These are phyloP conservation scores for Girardia tigrina DNA, from an alignment of 2,888 invertebrate genomes.

Conservation along the genomic window DNA sequence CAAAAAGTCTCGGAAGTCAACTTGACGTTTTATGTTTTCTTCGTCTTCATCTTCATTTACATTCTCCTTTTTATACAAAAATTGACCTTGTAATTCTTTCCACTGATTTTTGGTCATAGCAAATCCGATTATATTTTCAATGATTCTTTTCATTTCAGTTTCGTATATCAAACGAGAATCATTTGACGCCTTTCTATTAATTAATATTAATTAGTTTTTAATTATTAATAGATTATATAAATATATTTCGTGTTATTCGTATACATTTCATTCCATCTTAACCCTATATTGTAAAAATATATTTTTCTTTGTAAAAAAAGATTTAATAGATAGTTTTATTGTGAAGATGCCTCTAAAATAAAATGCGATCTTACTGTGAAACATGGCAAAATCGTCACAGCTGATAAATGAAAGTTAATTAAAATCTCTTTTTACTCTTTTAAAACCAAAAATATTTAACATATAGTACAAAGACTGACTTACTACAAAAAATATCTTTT, in stretches of 20 bases:
- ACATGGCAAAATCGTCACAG: too few relatives aligned
- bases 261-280: too few relatives aligned
- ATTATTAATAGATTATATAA: background rate
- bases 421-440: too few relatives aligned
- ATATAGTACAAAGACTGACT: too few relatives aligned
- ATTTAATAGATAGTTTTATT: background rate
- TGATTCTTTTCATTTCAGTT: background rate
- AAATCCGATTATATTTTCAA: background rate
- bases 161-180: background rate
- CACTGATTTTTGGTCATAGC: background rate
- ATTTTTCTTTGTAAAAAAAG: background rate
- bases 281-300: too few relatives aligned
- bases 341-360: background rate
- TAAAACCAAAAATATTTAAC: too few relatives aligned
- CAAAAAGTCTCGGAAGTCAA: background rate
- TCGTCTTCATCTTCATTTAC: background rate
- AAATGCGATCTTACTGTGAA: too few relatives aligned
- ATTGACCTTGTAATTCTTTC: conserved; percentile 3
- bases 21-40: background rate
- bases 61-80: too few relatives aligned
- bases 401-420: too few relatives aligned
- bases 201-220: background rate
- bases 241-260: background rate
- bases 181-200: background rate
- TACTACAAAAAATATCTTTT: too few relatives aligned